Conservation (phyloP, 2,797 vertebrate genomes). For the Squalus acanthias region DNA sequence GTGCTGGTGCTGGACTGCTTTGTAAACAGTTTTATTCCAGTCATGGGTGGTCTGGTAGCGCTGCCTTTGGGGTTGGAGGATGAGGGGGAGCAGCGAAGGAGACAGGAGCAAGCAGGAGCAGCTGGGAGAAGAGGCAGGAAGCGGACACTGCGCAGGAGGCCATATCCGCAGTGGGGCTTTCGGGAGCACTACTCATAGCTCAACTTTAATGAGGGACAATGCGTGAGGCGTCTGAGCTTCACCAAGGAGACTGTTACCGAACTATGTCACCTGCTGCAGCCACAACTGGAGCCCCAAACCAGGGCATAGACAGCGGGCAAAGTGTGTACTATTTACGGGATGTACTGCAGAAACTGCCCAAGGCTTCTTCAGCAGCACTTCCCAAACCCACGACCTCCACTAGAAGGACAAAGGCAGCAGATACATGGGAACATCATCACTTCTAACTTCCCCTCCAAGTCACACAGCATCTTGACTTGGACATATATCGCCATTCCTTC, state of each 20-base stretch:
- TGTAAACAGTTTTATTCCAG: not conserved
- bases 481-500: too few relatives aligned
- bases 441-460: not conserved
- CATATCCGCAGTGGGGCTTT: not conserved
- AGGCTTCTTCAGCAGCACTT: not conserved
- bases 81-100: not conserved
- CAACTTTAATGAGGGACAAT: not conserved
- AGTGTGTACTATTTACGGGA: not conserved
- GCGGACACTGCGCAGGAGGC: too few relatives aligned
- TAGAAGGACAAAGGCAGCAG: not conserved
- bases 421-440: not conserved
- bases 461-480: not conserved
- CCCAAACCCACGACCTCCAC: not conserved
- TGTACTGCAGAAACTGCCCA: not conserved
- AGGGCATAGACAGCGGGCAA: not conserved
- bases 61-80: not conserved
- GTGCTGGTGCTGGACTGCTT: not conserved
- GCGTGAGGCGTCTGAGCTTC: not conserved
- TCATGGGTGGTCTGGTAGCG: too few relatives aligned
- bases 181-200: not conserved
- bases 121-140: not conserved
- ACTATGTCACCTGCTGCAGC: not conserved
- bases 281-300: not conserved
- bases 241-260: not conserved
- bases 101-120: not conserved